Evolutionary conservation across 2,888 invertebrate species (phyloP).

Genomic region (Mycalesis mineus): DNA sequence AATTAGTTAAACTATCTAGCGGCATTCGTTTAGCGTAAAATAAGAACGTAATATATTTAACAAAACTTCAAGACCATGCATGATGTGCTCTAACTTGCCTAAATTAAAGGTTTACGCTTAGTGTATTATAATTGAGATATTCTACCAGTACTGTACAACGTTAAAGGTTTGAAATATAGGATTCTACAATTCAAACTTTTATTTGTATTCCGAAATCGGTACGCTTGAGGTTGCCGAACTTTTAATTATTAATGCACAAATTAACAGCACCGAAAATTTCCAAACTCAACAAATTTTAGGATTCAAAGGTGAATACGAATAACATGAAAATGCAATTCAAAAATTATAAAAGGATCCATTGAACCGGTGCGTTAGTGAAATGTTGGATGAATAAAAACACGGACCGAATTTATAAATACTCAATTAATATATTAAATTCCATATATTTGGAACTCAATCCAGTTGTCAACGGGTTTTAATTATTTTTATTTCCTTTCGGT

Average conservation of each 20-base stretch:
- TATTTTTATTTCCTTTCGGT: too few species aligned
- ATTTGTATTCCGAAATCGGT: not conserved
- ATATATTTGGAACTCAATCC: too few species aligned
- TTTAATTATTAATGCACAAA: not conserved
- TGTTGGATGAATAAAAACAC: not conserved
- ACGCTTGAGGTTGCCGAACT: not conserved
- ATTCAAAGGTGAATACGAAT: not conserved
- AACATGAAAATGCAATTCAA: constrained; percentile 4
- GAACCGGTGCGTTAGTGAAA: not conserved
- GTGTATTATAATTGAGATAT: too few species aligned
- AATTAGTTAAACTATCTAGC: too few species aligned
- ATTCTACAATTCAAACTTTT: not conserved
- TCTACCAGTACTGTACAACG: not conserved
- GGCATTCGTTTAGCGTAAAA: too few species aligned
- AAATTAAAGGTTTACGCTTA: too few species aligned
- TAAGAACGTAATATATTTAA: too few species aligned
- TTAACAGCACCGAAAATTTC: not conserved
- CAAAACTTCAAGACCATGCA: too few species aligned
- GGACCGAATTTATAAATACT: too few species aligned
- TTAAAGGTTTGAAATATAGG: not conserved
- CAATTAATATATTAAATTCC: too few species aligned
- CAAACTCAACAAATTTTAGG: not conserved
- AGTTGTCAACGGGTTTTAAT: too few species aligned
- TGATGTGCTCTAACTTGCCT: too few species aligned
- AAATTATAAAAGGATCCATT: not conserved